These are phyloP conservation scores for Muricea muricata DNA, from an alignment of 92 coral and sea anemone species.

Conservation along the genomic window DNA sequence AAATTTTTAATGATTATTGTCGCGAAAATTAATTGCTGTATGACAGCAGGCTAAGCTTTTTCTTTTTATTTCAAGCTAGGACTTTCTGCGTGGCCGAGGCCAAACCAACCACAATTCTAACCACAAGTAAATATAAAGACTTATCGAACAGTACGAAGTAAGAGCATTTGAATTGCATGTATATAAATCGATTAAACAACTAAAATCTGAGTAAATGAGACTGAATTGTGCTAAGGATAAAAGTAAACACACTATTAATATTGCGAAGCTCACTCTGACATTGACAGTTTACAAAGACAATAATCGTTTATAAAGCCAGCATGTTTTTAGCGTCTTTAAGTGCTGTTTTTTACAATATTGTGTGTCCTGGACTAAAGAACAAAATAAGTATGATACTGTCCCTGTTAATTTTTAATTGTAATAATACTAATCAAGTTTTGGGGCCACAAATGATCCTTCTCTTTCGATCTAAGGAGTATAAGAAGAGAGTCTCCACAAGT, in stretches of 20 bases:
- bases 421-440: too few relatives aligned
- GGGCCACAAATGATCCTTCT: too few relatives aligned
- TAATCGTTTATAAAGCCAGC: too few relatives aligned
- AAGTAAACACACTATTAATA: background rate
- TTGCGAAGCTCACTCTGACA: background rate
- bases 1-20: constrained; percentile 37
- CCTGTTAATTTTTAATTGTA: too few relatives aligned
- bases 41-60: background rate
- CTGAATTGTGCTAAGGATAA: background rate
- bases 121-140: background rate
- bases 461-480: too few relatives aligned
- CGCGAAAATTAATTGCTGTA: constrained; percentile 31
- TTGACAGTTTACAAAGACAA: background rate
- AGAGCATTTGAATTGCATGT: too few relatives aligned
- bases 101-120: background rate
- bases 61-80: background rate
- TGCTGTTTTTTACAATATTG: too few relatives aligned
- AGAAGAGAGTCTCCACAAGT: too few relatives aligned
- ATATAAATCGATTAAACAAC: background rate
- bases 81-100: background rate
- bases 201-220: background rate
- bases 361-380: too few relatives aligned
- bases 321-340: too few relatives aligned
- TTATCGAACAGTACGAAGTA: background rate
- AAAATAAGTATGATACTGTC: too few relatives aligned